phyloP scores from a whole-genome alignment of 37 sponge, comb jelly and placozoan species.

The Chondrosia reniformis region DNA sequence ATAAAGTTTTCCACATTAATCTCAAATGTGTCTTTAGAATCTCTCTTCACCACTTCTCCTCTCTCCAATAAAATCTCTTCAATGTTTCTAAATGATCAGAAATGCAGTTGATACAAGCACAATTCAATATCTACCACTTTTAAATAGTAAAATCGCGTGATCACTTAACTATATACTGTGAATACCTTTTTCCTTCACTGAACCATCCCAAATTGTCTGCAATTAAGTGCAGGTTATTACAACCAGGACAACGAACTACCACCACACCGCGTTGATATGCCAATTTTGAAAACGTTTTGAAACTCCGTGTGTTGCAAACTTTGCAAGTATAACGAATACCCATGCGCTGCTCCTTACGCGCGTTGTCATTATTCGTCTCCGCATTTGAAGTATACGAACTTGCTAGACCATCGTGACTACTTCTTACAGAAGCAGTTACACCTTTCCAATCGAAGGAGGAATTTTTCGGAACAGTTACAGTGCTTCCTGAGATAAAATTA shows the following conservation, averaged over 20 bases:
- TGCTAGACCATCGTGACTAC: too few species aligned
- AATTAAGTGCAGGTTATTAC: conserved; percentile 84
- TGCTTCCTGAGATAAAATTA: too few species aligned
- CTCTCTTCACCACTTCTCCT: conserved; percentile 48
- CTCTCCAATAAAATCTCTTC: conserved; percentile 59
- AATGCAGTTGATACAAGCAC: not conserved
- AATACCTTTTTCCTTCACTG: conserved; percentile 42
- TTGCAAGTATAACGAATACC: conserved; percentile 92
- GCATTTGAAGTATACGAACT: too few species aligned
- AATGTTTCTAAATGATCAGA: conserved; percentile 42
- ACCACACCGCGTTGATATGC: conserved; percentile 82
- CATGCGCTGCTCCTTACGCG: too few species aligned
- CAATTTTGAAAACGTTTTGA: conserved; percentile 78
- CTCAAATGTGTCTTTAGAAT: conserved; percentile 34
- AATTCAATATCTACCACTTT: not conserved
- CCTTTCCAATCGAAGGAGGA: too few species aligned
- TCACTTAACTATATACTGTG: not conserved
- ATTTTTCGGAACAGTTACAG: too few species aligned
- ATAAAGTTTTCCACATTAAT: conserved; percentile 29
- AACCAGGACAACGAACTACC: conserved; percentile 70
- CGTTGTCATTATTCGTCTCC: too few species aligned
- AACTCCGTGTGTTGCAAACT: conserved; percentile 66
- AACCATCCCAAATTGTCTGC: conserved; percentile 94
- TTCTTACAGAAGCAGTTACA: too few species aligned
- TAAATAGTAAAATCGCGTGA: not conserved